A percentile compares a stretch with the other conserved stretches of the same genome.
Evolutionary conservation across 2,888 invertebrate genomes (phyloP).

Genomic region (Saturnia pavonia): DNA sequence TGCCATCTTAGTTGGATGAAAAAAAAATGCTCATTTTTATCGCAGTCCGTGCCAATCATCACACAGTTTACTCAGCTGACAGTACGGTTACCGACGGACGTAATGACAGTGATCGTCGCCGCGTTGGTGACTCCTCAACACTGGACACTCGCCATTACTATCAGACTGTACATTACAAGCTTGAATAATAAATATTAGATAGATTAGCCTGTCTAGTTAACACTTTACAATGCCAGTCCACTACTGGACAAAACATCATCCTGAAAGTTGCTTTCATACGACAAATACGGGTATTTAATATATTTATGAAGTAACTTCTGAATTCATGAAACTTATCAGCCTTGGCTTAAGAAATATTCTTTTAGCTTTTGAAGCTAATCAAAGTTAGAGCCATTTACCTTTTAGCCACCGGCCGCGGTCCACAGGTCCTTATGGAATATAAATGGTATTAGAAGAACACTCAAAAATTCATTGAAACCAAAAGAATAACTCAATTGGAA

Average conservation of each 20-base stretch:
- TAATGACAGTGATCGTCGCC: no score
- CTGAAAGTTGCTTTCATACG: not conserved
- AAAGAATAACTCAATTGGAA: conserved; percentile 12
- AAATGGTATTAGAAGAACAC: conserved; percentile 7
- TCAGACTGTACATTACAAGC: no score
- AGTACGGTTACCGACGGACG: not conserved
- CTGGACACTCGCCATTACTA: no score
- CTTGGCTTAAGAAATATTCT: not conserved
- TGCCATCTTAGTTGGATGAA: no score
- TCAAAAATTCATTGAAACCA: conserved; percentile 8
- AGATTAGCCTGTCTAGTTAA: no score
- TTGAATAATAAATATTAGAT: no score
- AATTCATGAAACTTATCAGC: not conserved
- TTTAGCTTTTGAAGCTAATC: not conserved
- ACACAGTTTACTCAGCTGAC: no score
- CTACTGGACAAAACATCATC: not conserved
- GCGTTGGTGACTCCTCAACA: not conserved
- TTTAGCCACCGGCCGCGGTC: not conserved
- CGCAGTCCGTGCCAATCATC: no score
- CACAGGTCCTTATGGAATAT: not conserved
- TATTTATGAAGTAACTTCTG: not conserved
- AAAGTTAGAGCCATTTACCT: not conserved
- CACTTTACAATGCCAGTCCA: no score
- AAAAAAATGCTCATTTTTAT: no score
- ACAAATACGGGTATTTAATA: not conserved